Evolutionary conservation across 2,113 vertebrate genomes (phyloP).

Genomic region (human): GRCh38 chrX:27845501-27846000

Average conservation of each 20-base stretch:
- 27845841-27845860: not conserved
- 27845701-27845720: not conserved
- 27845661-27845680: not conserved
- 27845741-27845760: not conserved
- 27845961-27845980: not conserved
- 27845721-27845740: not conserved
- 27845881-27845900: not conserved
- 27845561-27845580: not conserved
- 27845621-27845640: not conserved
- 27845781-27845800: not conserved
- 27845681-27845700: not conserved
- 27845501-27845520: not conserved
- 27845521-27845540: constrained; percentile 8
- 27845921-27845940: not conserved
- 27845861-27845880: not conserved
- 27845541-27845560: not conserved
- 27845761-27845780: not conserved
- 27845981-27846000: not conserved
- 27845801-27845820: not conserved
- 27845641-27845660: not conserved
- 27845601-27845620: not conserved
- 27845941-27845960: not conserved
- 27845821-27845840: not conserved
- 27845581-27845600: not conserved
- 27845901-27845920: not conserved